A percentile compares a stretch with the other conserved stretches of the same genome.
phyloP scores from a whole-genome alignment of 2,888 invertebrate genomes.

The Eupelmus urozonus region DNA sequence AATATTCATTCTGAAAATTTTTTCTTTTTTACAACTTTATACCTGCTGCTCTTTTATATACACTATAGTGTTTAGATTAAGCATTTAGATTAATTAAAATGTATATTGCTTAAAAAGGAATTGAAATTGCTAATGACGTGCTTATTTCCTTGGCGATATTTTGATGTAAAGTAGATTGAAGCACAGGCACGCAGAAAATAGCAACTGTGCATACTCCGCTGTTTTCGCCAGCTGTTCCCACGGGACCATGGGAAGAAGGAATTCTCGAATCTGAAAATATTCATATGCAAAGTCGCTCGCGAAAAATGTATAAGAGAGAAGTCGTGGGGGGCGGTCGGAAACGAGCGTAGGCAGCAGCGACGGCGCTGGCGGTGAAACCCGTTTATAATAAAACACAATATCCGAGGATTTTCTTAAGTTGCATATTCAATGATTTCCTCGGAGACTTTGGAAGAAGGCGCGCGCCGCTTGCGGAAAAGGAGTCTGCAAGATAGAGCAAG shows the following conservation, averaged over 20 bases:
- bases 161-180: slow-evolving; percentile 53
- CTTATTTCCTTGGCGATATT: slow-evolving; percentile 28
- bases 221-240: slow-evolving; percentile 62
- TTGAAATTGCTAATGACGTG: slow-evolving; percentile 18
- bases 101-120: too few species aligned
- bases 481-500: slow-evolving; percentile 21
- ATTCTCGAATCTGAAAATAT: slow-evolving; percentile 76
- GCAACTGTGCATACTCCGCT: neutral
- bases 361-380: slow-evolving; percentile 60
- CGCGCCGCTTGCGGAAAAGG: slow-evolving; percentile 20
- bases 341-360: slow-evolving; percentile 8
- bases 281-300: slow-evolving; percentile 70
- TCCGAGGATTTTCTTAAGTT: slow-evolving; percentile 79
- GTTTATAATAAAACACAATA: slow-evolving; percentile 77
- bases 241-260: slow-evolving; percentile 64
- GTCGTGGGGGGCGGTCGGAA: slow-evolving; percentile 21
- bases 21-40: too few species aligned
- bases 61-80: too few species aligned
- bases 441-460: slow-evolving; percentile 78
- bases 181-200: too few species aligned
- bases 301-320: slow-evolving; percentile 52
- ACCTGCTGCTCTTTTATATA: too few species aligned
- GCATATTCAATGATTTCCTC: slow-evolving; percentile 89
- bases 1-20: too few species aligned
- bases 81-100: too few species aligned